phyloP scores from a whole-genome alignment of 2,888 invertebrate species.

The Panorpa germanica region DNA sequence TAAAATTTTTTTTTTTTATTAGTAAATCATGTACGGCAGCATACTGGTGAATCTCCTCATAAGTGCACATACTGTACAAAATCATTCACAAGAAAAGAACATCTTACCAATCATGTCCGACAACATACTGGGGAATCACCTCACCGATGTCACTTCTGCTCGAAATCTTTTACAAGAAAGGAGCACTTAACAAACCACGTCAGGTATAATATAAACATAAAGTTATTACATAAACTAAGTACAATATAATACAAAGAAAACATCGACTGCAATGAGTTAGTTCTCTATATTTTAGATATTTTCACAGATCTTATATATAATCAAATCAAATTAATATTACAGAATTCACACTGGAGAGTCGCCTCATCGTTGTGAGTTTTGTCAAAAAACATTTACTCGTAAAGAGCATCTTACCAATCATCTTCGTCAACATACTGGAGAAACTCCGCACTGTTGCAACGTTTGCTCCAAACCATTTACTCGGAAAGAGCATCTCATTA shows the following conservation, averaged over 20 bases:
- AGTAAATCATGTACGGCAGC: conserved; percentile 52
- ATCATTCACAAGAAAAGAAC: conserved; percentile 72
- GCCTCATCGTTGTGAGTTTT: conserved; percentile 57
- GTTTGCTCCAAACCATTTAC: conserved; percentile 75
- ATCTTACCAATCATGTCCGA: conserved; percentile 69
- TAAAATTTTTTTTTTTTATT: conserved; percentile 11
- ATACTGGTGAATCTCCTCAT: conserved; percentile 59
- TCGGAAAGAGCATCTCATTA: conserved; percentile 69
- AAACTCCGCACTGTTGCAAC: conserved; percentile 70
- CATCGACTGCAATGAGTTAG: too few species aligned
- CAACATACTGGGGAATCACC: too few species aligned
- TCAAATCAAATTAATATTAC: conserved; percentile 2
- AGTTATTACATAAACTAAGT: too few species aligned
- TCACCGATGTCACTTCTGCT: conserved; percentile 70
- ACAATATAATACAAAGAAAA: too few species aligned
- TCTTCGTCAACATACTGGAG: conserved; percentile 73
- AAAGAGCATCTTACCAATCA: conserved; percentile 73
- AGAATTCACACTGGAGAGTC: conserved; percentile 49
- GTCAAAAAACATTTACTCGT: conserved; percentile 59
- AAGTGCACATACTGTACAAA: conserved; percentile 74
- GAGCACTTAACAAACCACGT: too few species aligned
- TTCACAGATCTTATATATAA: conserved; percentile 13
- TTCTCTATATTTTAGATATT: too few species aligned
- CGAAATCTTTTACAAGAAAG: conserved; percentile 69
- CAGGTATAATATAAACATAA: too few species aligned